A percentile compares a stretch with the other conserved stretches of the same genome.
Conservation (phyloP, 2,888 invertebrate genomes). For the Ormyrus labotus region DNA sequence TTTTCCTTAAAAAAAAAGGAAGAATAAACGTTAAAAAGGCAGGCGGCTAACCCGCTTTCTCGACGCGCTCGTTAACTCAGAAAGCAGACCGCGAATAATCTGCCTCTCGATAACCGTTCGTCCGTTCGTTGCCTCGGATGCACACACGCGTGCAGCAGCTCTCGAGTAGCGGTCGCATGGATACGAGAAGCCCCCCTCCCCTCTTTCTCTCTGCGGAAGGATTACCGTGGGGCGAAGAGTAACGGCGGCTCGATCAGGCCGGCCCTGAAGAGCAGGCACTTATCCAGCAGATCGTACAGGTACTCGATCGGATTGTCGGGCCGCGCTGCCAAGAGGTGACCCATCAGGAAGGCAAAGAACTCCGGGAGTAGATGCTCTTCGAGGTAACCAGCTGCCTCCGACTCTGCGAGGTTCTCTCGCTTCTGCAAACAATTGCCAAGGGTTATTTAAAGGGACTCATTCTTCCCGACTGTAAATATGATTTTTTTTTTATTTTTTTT, state of each 20-base stretch:
- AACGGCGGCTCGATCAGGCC: slow-evolving; percentile 75
- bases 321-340: slow-evolving; percentile 73
- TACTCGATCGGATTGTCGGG: slow-evolving; percentile 76
- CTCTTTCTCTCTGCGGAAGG: slow-evolving; percentile 28
- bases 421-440: neutral
- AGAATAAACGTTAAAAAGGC: no score
- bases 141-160: neutral
- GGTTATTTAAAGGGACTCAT: no score
- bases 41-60: no score
- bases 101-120: slow-evolving; percentile 35
- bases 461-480: no score
- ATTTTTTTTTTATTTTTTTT: no score
- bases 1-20: no score
- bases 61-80: no score
- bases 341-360: slow-evolving; percentile 76
- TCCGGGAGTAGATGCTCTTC: slow-evolving; percentile 74
- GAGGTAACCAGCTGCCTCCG: slow-evolving; percentile 73
- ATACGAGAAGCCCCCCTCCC: slow-evolving; percentile 17
- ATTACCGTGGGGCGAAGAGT: slow-evolving; percentile 70
- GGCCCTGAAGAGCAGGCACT: slow-evolving; percentile 75
- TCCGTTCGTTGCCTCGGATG: slow-evolving; percentile 12
- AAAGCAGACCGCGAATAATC: no score
- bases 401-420: slow-evolving; percentile 64
- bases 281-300: slow-evolving; percentile 74
- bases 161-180: neutral